A percentile compares a stretch with the other conserved stretches of the same genome.
Evolutionary conservation across 1,140 invertebrate genomes (phyloP).

Genomic region (Choristoneura fumiferana): DNA sequence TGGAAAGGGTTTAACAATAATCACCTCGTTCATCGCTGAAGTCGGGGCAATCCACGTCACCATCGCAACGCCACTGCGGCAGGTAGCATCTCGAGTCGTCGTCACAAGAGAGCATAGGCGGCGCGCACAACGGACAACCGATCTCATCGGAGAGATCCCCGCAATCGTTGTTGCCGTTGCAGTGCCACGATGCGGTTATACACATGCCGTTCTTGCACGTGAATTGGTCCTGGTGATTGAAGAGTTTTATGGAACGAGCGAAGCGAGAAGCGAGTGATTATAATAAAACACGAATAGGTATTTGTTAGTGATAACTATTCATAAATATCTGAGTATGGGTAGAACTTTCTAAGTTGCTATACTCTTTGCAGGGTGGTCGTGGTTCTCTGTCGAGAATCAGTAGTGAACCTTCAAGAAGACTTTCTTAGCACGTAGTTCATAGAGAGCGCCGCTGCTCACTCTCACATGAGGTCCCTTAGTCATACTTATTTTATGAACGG

Average conservation of each 20-base stretch:
- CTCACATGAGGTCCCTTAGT: too few species aligned
- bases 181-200: conserved; percentile 86
- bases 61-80: conserved; percentile 80
- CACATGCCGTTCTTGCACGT: conserved; percentile 83
- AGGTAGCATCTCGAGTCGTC: conserved; percentile 81
- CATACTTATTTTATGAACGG: too few species aligned
- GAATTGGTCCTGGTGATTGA: conserved; percentile 76
- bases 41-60: conserved; percentile 84
- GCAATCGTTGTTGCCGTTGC: conserved; percentile 94
- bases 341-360: too few species aligned
- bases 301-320: too few species aligned
- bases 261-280: neutral
- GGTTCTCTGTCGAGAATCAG: too few species aligned
- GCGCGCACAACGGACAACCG: conserved; percentile 86
- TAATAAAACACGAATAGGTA: too few species aligned
- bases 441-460: too few species aligned
- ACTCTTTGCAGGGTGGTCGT: too few species aligned
- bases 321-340: too few species aligned
- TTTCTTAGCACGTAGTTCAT: too few species aligned
- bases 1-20: conserved; percentile 71
- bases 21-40: conserved; percentile 78
- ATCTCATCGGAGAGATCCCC: conserved; percentile 93
- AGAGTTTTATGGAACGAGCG: neutral
- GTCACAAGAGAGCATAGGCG: conserved; percentile 83
- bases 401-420: too few species aligned